Evolutionary conservation across 1,140 invertebrate genomes (phyloP).

Genomic region (Drosophila nasuta): DNA sequence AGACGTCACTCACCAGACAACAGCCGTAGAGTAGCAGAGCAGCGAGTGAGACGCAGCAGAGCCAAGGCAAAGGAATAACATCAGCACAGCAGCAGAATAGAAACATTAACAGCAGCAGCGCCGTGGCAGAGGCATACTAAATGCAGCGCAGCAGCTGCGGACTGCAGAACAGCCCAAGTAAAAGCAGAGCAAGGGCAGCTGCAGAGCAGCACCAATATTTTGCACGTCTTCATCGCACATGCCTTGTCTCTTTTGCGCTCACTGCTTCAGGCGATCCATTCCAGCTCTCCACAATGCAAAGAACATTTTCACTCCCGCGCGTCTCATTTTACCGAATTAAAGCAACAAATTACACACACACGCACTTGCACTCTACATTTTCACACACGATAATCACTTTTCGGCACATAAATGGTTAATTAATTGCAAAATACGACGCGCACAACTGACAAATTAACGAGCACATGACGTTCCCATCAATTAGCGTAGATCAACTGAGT

Average conservation of each 20-base stretch:
- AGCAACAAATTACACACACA: conserved; percentile 16
- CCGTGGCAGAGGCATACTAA: background rate
- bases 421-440: conserved; percentile 13
- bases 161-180: no score
- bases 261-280: background rate
- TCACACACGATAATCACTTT: conserved; percentile 9
- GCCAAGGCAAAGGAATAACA: background rate
- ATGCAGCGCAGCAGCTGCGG: background rate
- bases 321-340: background rate
- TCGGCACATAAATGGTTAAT: conserved; percentile 9
- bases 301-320: conserved; percentile 2
- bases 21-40: background rate
- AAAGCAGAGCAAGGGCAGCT: background rate
- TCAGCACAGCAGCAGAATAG: background rate
- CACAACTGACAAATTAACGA: conserved; percentile 1
- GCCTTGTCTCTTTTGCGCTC: background rate
- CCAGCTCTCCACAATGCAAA: background rate
- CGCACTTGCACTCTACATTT: background rate
- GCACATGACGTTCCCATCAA: background rate
- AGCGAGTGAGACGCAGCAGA: background rate
- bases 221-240: background rate
- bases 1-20: background rate
- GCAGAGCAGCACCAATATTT: background rate
- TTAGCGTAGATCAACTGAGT: conserved; percentile 9
- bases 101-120: background rate